These are phyloP conservation scores for Poecilia wingei DNA, from an alignment of 2,797 vertebrate species.

Conservation along the genomic window DNA sequence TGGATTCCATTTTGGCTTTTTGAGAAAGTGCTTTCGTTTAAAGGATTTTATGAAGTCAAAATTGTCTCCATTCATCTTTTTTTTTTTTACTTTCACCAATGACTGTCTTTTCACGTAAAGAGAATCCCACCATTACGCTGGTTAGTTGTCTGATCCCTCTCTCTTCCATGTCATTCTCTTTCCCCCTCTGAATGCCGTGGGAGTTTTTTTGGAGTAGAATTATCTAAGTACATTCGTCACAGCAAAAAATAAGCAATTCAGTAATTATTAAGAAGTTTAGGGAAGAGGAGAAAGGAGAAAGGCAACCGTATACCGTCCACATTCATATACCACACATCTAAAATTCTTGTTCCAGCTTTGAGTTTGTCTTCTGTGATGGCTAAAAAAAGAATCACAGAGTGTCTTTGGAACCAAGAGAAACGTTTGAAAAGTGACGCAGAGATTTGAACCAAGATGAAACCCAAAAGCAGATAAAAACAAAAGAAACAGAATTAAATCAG, in stretches of 20 bases:
- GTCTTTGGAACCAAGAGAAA: slow-evolving; percentile 7
- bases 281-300: slow-evolving; percentile 19
- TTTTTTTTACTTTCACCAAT: background rate
- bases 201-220: background rate
- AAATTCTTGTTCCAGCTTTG: background rate
- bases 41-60: background rate
- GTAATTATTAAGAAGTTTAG: background rate
- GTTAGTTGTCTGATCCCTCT: slow-evolving; percentile 2
- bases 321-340: slow-evolving; percentile 80
- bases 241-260: slow-evolving; percentile 9
- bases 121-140: background rate
- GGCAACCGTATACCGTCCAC: slow-evolving; percentile 68
- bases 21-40: background rate
- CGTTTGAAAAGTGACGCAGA: background rate
- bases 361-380: slow-evolving; percentile 69
- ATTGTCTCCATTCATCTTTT: background rate
- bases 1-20: background rate
- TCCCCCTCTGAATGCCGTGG: too few relatives aligned
- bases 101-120: background rate
- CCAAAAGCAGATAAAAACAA: slow-evolving; percentile 10
- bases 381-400: slow-evolving; percentile 16
- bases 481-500: slow-evolving; percentile 6
- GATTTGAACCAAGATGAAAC: slow-evolving; percentile 11
- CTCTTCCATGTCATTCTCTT: background rate
- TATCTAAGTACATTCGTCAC: background rate